Evolutionary conservation across 2,113 vertebrate species (phyloP), one percentile per base, ranked within the genome.

Genomic region (Rhinolophus sinicus): DNA sequence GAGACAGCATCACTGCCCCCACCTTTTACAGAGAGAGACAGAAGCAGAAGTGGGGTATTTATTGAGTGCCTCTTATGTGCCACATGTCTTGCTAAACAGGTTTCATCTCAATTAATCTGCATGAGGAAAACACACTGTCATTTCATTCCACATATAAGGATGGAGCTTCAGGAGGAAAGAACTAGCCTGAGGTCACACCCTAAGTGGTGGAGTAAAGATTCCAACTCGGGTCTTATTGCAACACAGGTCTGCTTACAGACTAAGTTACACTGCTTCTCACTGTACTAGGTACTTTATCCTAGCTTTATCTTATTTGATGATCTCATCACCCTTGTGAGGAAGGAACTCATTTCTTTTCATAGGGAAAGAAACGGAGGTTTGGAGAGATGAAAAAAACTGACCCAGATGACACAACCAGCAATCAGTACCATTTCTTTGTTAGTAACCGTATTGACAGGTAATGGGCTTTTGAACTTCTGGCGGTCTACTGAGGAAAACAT

Each of bases 351-450:
- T 75, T 82, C 33, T 87, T 85, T 93, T 62, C 72, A 81, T 2
- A 72, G 13, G 44, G 47, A 92, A 96, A 92, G 26, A 85, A 95
- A 93, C 11, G 35, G 33, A 90, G n/a, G 38, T 62, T 73, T 58
- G 40, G 35, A 69, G 33, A 89, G 40, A 52, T 44, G 15, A 40
- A n/a, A 64, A 92, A 78, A 22, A 47, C 15, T 75, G 75, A 38
- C 30, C 2, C 5, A 2, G 1, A 44, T 13, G 9, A 73, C 65
- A 92, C 54, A 81, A 56, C 88, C 50, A 2, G 75, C 67, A 91
- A 93, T 50, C n/a, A 30, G 50, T 47, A 38, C 26, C 38, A 38
- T 62, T 90, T 96, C 35, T 94, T 33, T 77, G 64, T 77, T 56
- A 73, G 18, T 84, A 91, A 83, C 50, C 12, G 3, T n/a, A 85